Evolutionary conservation across 2,888 invertebrate species (phyloP), one percentile per base, ranked within the genome.

Genomic region (Melitaea athalia): DNA sequence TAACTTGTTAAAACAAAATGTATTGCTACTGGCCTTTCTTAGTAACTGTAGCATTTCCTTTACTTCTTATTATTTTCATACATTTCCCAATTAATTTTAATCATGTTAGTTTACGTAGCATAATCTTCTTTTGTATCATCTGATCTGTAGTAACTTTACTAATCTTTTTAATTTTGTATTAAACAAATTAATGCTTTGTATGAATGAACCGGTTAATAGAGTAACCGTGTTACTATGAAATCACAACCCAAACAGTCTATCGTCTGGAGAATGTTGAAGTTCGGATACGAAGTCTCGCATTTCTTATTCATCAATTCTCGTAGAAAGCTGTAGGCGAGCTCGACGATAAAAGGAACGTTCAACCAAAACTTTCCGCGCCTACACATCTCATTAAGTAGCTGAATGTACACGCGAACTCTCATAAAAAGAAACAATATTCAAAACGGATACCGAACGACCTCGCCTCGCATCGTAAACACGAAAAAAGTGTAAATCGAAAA

Each of bases 401-500:
- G 62, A 57, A 68, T 60, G 68, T 72, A 73, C 76, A 76, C 74
- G 73, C 73, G 72, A 72, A 70, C 67, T 76, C 68, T 78, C 76
- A 79, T 85, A 85, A 87, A 87, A 85, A 82, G 79, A 84, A 83
- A 84, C 80, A 75, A 83, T 83, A 83, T 82, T 80, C 81, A 79
- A 86, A 83, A 83, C 89, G 89, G 89, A 88, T 86, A 83, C 81
- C 79, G 77, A 74, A 76, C 85, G 90, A 87, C 90, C 91, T 89
- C 89, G 87, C 75, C 75, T 82, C 80, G 71, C 75, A 81, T 86
- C 87, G 86, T 88, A 89, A 89, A 89, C 88, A 87, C 83, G 82
- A 83, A 88, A 89, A 89, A 91, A 88, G 84, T 85, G 83, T 87
- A 85, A 85, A 88, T 83, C 79, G 84, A 86, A 88, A 87, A 88